These are phyloP conservation scores for Salvelinus alpinus DNA, from an alignment of 2,113 vertebrate genomes.

Conservation along the genomic window DNA sequence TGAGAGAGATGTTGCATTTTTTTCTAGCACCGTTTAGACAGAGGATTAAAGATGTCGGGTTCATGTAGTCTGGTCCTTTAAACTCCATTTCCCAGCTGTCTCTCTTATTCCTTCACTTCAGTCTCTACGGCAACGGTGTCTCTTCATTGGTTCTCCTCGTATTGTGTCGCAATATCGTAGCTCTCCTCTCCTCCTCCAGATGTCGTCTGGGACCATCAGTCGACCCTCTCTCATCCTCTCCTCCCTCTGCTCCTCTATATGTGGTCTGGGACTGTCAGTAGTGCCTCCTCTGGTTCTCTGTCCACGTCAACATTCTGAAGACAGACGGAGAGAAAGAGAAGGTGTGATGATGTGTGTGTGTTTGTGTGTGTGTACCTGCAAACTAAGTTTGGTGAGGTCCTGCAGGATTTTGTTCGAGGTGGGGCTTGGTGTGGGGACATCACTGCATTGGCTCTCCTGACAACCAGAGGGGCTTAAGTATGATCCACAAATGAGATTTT, in stretches of 20 bases:
- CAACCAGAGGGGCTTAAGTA: slow-evolving; percentile 13
- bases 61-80: background rate
- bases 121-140: background rate
- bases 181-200: slow-evolving; percentile 40
- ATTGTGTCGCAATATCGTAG: no score
- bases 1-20: no score
- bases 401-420: slow-evolving; percentile 49
- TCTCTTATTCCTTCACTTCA: background rate
- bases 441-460: slow-evolving; percentile 36
- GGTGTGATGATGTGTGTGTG: background rate
- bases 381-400: slow-evolving; percentile 46
- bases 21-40: no score
- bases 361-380: slow-evolving; percentile 15
- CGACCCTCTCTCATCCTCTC: background rate
- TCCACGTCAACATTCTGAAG: slow-evolving; percentile 81
- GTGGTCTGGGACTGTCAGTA: slow-evolving; percentile 77
- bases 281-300: slow-evolving; percentile 75
- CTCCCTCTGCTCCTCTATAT: slow-evolving; percentile 47
- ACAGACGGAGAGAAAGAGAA: slow-evolving; percentile 20
- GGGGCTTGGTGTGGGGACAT: slow-evolving; percentile 56
- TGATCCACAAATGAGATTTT: background rate
- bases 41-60: no score
- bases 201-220: slow-evolving; percentile 75
- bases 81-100: background rate
- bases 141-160: background rate